These are phyloP conservation scores for Ariopsis seemanni DNA, from an alignment of 2,113 vertebrate species.

Conservation along the genomic window DNA sequence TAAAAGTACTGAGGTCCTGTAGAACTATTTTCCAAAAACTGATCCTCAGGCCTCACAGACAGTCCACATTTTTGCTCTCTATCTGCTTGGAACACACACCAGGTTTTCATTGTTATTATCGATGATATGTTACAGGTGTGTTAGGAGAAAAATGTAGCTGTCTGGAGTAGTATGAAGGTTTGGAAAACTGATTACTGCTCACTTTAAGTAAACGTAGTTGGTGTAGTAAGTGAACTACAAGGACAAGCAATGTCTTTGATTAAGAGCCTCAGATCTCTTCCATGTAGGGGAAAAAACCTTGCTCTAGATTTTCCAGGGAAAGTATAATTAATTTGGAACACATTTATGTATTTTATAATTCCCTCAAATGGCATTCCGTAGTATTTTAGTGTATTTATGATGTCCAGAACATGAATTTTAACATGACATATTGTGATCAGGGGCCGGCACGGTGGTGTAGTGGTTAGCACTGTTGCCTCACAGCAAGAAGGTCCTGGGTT, in stretches of 20 bases:
- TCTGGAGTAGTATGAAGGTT: background rate
- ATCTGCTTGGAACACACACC: background rate
- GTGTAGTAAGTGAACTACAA: background rate
- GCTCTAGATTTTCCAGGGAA: background rate
- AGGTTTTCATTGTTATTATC: background rate
- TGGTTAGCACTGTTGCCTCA: no score
- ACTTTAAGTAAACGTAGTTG: background rate
- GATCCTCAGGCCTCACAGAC: background rate
- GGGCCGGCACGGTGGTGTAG: no score
- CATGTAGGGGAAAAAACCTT: background rate
- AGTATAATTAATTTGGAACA: background rate
- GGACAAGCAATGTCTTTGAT: background rate
- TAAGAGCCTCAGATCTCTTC: background rate
- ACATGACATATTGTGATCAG: background rate
- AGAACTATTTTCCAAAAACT: background rate
- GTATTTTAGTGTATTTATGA: background rate
- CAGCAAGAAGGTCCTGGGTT: no score
- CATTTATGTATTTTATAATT: background rate
- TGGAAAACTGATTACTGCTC: background rate
- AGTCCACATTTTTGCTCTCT: background rate
- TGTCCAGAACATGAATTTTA: background rate
- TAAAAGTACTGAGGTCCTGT: background rate
- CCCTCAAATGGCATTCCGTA: background rate
- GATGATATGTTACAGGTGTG: background rate
- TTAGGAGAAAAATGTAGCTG: background rate